phyloP scores from a whole-genome alignment of 2,888 invertebrate species.

The Anoplius nigerrimus region DNA sequence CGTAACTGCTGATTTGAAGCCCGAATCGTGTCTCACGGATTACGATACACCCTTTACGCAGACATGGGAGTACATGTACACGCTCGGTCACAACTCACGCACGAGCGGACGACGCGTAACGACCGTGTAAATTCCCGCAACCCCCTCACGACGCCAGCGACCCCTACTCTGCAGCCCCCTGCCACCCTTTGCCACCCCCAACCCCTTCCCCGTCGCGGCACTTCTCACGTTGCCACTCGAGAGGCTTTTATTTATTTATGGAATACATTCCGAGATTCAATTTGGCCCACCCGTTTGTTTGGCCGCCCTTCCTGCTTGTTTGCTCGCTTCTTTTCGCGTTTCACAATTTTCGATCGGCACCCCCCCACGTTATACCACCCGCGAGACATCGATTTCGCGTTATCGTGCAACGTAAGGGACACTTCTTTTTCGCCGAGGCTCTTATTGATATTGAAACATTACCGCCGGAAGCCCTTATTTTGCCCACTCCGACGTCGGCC shows the following conservation, averaged over 20 bases:
- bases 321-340: slow-evolving; percentile 19
- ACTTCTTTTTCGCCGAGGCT: too few relatives aligned
- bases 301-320: slow-evolving; percentile 27
- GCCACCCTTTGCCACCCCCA: slow-evolving; percentile 13
- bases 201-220: not conserved
- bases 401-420: too few relatives aligned
- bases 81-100: not conserved
- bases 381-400: too few relatives aligned
- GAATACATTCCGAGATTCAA: slow-evolving; percentile 60
- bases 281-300: slow-evolving; percentile 38
- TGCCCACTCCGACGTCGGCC: slow-evolving; percentile 15
- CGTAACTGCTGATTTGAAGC: too few relatives aligned
- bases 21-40: not conserved
- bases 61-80: not conserved
- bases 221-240: slow-evolving; percentile 24
- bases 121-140: slow-evolving; percentile 40
- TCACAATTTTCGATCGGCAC: too few relatives aligned
- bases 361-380: too few relatives aligned
- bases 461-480: too few relatives aligned
- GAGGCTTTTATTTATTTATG: slow-evolving; percentile 63
- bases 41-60: not conserved
- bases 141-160: not conserved
- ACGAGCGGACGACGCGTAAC: slow-evolving; percentile 34
- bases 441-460: too few relatives aligned
- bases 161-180: not conserved